phyloP scores from a whole-genome alignment of 92 coral and sea anemone genomes.

The Palythoa grandis region DNA sequence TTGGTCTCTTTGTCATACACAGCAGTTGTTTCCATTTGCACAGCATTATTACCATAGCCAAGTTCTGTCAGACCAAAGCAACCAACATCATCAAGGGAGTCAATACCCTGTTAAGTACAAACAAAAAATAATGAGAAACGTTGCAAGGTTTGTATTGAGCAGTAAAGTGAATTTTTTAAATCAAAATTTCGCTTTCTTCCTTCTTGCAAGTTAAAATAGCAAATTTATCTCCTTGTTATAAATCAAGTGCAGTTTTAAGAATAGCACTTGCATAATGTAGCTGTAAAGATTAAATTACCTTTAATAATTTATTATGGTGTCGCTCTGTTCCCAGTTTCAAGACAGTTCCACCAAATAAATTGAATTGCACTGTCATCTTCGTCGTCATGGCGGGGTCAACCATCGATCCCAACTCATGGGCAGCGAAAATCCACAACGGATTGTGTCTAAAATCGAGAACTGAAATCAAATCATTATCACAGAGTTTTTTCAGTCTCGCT shows the following conservation, averaged over 20 bases:
- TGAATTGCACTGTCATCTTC: slow-evolving; percentile 91
- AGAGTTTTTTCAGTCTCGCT: slow-evolving; percentile 69
- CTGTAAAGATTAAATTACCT: slow-evolving; percentile 44
- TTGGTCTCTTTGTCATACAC: slow-evolving; percentile 75
- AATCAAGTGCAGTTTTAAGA: no score
- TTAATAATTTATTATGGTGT: slow-evolving; percentile 65
- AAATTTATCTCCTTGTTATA: no score
- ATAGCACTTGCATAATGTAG: no score
- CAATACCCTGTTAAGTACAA: slow-evolving; percentile 54
- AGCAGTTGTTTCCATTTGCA: slow-evolving; percentile 12
- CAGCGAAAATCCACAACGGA: slow-evolving; percentile 81
- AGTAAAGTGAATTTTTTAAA: no score
- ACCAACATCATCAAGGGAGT: slow-evolving; percentile 74
- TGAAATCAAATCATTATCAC: slow-evolving; percentile 78
- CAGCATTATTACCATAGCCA: slow-evolving; percentile 89
- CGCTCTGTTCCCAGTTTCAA: slow-evolving; percentile 76
- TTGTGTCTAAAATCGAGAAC: slow-evolving; percentile 78
- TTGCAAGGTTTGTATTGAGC: no score
- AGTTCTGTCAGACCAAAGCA: slow-evolving; percentile 86
- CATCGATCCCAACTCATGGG: slow-evolving; percentile 75
- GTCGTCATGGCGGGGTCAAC: slow-evolving; percentile 89
- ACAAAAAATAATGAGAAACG: no score
- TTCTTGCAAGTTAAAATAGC: no score
- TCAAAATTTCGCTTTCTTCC: no score
- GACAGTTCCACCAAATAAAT: slow-evolving; percentile 91